Percentiles rank a stretch among this genome's conserved stretches.
phyloP scores from a whole-genome alignment of 2,113 vertebrate genomes.

The Cynopterus brachyotis region DNA sequence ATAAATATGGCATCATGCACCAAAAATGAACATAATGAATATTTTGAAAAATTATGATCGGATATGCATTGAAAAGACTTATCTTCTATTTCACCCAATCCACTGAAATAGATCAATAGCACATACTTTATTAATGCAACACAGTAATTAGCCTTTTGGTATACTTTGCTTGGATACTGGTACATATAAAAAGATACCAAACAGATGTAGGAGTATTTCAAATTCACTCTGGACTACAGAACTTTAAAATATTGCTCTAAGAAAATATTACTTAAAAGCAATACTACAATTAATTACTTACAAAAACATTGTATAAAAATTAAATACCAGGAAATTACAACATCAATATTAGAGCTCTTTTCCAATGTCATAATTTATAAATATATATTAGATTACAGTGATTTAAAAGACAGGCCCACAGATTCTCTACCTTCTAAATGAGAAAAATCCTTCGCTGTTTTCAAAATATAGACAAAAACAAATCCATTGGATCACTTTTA shows the following conservation, averaged over 20 bases:
- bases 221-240: constrained; percentile 72
- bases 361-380: constrained; percentile 69
- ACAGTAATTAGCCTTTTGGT: constrained; percentile 47
- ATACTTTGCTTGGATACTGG: constrained; percentile 37
- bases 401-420: constrained; percentile 62
- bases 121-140: constrained; percentile 51
- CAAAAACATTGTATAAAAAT: constrained; percentile 66
- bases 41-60: constrained; percentile 51
- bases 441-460: constrained; percentile 64
- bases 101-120: constrained; percentile 54
- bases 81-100: constrained; percentile 45
- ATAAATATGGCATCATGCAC: constrained; percentile 69
- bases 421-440: constrained; percentile 48
- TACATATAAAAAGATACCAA: constrained; percentile 47
- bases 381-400: constrained; percentile 62
- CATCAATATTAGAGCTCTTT: constrained; percentile 52
- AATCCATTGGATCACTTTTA: constrained; percentile 73
- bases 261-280: constrained; percentile 58
- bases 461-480: constrained; percentile 71
- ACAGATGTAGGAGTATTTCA: constrained; percentile 63
- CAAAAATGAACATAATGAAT: constrained; percentile 47
- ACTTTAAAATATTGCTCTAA: constrained; percentile 58
- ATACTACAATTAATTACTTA: constrained; percentile 54
- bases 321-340: constrained; percentile 64
- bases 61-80: constrained; percentile 56